Evolutionary conservation across 1,140 invertebrate species (phyloP), one percentile per base, ranked within the genome.

Genomic region (Ostrea edulis): DNA sequence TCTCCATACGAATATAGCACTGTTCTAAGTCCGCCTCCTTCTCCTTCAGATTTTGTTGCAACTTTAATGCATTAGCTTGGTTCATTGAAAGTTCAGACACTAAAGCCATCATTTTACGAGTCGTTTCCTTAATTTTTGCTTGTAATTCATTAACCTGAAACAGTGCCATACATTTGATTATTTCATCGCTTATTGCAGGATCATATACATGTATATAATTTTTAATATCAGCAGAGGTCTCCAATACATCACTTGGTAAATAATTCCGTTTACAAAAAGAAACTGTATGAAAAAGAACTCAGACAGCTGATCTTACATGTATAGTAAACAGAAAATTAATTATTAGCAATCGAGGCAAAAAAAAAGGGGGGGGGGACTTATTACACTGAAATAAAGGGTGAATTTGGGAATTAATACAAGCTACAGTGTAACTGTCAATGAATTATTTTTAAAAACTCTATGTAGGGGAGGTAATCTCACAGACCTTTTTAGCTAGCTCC

Each of bases 71-170:
- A 58, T 93, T 92, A 0, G 94, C 94, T 89, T 95, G 94, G 44
- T 94, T 93, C 94, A 95, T 95, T 29, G 95, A 94, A 68, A 95
- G 90, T 89, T 95, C 95, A 4, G 95, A 94, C 20, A 95, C 94
- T 83, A 93, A 89, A 0, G 94, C 93, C 94, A 95, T 95, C 94
- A 95, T 95, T 85, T 95, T 95, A 22, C 94, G 91, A 8, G 94
- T 95, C 9, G 91, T 91, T 52, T 93, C 92, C 88, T 95, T 95
- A 77, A 95, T 95, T 84, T 91, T 93, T 8, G 91, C 89, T 90
- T 95, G 94, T 5, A 95, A 86, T 65, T 92, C 92, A 91, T 95
- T 95, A 35, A 95, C 94, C 94, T 95, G 90, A 54, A 87, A 54
- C 5, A 83, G 22, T 29, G 17, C n/a, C 4, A 17, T 20, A 62